Conservation (phyloP, 35 echinoderm and acorn worm species). For the Heliocidaris tuberculata region DNA sequence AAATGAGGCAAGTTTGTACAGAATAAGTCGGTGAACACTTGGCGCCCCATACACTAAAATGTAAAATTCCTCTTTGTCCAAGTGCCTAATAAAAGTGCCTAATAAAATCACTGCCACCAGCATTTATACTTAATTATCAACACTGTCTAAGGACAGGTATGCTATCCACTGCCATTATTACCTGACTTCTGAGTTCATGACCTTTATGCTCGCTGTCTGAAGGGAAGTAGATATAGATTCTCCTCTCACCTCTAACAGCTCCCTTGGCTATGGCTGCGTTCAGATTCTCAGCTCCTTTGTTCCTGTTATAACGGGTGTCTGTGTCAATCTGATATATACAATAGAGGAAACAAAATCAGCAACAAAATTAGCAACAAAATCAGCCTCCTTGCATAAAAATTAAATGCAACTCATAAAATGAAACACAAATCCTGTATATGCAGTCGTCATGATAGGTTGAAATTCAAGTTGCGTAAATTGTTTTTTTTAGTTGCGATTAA, state of each 20-base stretch:
- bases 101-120: too few relatives aligned
- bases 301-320: constrained; percentile 33
- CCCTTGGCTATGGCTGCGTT: not conserved
- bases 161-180: not conserved
- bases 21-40: too few relatives aligned
- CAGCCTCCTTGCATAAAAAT: not conserved
- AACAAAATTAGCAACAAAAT: not conserved
- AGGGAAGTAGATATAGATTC: constrained; percentile 39
- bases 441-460: not conserved
- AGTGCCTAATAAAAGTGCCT: too few relatives aligned
- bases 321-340: not conserved
- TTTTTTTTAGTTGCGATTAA: too few relatives aligned
- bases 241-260: not conserved
- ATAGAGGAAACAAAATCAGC: not conserved
- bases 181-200: constrained; percentile 33
- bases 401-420: not conserved
- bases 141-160: not conserved
- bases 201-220: constrained; percentile 24
- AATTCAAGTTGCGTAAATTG: too few relatives aligned
- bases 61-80: too few relatives aligned
- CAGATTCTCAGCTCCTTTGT: constrained; percentile 25
- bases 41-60: too few relatives aligned
- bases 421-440: not conserved
- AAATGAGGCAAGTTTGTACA: too few relatives aligned
- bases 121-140: too few relatives aligned